Conservation (phyloP, 1,140 invertebrate genomes). For the Heterodera schachtii region DNA sequence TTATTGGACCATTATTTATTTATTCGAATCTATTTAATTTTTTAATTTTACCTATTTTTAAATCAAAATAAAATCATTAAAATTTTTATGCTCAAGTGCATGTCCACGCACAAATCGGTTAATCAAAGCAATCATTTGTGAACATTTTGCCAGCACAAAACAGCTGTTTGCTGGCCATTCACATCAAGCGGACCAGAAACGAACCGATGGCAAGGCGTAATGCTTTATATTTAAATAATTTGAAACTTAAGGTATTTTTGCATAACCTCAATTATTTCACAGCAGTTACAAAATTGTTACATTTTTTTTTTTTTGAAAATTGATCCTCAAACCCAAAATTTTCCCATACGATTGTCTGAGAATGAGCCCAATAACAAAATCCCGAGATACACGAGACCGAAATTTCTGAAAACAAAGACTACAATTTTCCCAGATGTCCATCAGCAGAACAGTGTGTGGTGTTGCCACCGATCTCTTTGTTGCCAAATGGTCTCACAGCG, state of each 20-base stretch:
- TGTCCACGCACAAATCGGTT: not conserved
- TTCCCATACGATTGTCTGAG: too few species aligned
- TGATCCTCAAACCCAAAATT: too few species aligned
- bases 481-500: not conserved
- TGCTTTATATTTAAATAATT: not conserved
- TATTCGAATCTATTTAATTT: too few species aligned
- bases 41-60: too few species aligned
- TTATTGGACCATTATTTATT: too few species aligned
- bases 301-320: too few species aligned
- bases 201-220: constrained; percentile 16
- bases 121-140: constrained; percentile 5
- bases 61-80: not conserved
- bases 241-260: not conserved
- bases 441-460: not conserved
- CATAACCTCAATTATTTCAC: too few species aligned
- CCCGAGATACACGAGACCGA: too few species aligned
- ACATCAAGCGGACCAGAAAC: not conserved
- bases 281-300: too few species aligned
- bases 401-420: too few species aligned
- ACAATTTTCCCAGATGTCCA: constrained; percentile 15
- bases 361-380: too few species aligned
- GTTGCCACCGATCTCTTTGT: constrained; percentile 10
- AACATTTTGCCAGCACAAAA: constrained; percentile 10
- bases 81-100: constrained; percentile 11
- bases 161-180: not conserved